Conservation (phyloP, 2,797 vertebrate species). For the Hoplostethus mediterraneus region DNA sequence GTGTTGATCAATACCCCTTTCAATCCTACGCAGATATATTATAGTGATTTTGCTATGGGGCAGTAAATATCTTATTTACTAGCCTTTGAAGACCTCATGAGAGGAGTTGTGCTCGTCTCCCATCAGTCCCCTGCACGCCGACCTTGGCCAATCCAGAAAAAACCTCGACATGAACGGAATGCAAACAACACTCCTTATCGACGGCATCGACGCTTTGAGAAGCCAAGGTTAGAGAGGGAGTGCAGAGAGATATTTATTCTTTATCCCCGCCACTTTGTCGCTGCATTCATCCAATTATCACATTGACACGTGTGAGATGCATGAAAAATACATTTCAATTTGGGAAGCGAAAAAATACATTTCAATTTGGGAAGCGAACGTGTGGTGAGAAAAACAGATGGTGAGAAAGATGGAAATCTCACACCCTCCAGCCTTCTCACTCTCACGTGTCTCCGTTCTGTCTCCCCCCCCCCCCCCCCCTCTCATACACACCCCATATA, state of each 20-base stretch:
- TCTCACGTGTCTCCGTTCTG: constrained; percentile 9
- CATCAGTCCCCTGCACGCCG: constrained; percentile 10
- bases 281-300: constrained; percentile 11
- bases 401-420: not conserved
- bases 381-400: not conserved
- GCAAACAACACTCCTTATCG: constrained; percentile 16
- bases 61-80: not conserved
- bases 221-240: not conserved
- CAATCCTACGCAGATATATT: constrained; percentile 26
- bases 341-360: constrained; percentile 22
- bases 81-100: constrained; percentile 5
- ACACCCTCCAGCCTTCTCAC: constrained; percentile 7
- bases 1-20: constrained; percentile 40
- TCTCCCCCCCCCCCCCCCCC: constrained; percentile 29
- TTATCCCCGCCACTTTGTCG: constrained; percentile 11
- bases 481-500: constrained; percentile 50
- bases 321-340: constrained; percentile 16
- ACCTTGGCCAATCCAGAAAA: constrained; percentile 27
- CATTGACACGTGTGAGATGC: not conserved
- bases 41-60: constrained; percentile 13
- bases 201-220: not conserved
- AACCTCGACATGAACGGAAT: constrained; percentile 24
- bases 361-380: constrained; percentile 10
- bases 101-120: constrained; percentile 10
- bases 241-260: not conserved